These are phyloP conservation scores for Petrosia ficiformis DNA, from an alignment of 37 sponge, comb jelly and placozoan species.

Conservation along the genomic window DNA sequence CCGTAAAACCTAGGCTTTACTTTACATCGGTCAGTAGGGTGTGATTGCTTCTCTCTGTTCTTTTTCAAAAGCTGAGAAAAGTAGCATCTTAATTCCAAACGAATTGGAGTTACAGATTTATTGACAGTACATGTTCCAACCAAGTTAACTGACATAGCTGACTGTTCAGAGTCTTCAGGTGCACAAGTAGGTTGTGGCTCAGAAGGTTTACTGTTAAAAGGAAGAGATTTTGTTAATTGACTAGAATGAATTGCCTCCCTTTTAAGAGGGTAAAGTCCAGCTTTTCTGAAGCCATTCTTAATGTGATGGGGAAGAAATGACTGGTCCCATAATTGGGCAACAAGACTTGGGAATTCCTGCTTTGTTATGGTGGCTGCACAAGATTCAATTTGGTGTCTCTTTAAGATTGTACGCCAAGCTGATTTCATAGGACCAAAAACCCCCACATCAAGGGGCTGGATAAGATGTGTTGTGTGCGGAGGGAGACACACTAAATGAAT, in stretches of 20 bases:
- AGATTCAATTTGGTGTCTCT: constrained; percentile 23
- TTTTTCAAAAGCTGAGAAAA: constrained; percentile 26
- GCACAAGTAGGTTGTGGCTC: not conserved
- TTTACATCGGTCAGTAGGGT: too few relatives aligned
- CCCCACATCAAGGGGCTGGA: constrained; percentile 53
- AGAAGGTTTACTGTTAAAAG: not conserved
- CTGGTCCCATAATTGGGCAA: constrained; percentile 14
- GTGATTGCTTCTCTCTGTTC: constrained; percentile 1
- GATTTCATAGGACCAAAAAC: constrained; percentile 52
- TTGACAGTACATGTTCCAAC: too few relatives aligned
- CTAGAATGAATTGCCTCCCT: constrained; percentile 19
- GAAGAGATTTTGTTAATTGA: constrained; percentile 25
- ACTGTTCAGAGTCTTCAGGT: not conserved
- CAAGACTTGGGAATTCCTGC: constrained; percentile 39
- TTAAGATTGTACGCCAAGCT: constrained; percentile 43
- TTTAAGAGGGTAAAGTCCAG: constrained; percentile 37
- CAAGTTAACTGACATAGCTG: too few relatives aligned
- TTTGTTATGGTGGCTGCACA: constrained; percentile 38
- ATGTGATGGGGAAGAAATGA: constrained; percentile 18
- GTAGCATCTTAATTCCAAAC: constrained; percentile 23
- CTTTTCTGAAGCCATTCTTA: constrained; percentile 19
- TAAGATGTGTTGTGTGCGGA: constrained; percentile 44
- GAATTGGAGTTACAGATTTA: too few relatives aligned
- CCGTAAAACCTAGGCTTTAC: constrained; percentile 44
- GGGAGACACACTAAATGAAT: constrained; percentile 56